A percentile compares a stretch with the other conserved stretches of the same genome.
Evolutionary conservation across 2,797 vertebrate species (phyloP).

Genomic region (Nannoperca obscura): DNA sequence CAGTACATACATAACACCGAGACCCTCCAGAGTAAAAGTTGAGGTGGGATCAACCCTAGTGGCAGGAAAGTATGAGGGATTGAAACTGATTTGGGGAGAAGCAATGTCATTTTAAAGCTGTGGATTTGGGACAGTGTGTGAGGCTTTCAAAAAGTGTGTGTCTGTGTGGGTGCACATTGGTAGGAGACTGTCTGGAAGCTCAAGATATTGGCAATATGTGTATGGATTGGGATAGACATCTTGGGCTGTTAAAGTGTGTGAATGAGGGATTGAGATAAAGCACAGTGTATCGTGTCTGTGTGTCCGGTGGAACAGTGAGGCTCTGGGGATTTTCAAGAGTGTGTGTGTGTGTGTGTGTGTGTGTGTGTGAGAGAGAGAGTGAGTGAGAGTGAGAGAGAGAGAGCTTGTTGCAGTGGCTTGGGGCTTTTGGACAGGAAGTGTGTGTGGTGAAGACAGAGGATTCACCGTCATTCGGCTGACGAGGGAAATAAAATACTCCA

Average conservation of each 20-base stretch:
- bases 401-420: slow-evolving; percentile 57
- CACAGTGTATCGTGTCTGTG: slow-evolving; percentile 24
- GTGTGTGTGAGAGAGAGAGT: no score
- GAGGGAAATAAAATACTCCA: slow-evolving; percentile 74
- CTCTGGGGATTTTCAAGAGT: slow-evolving; percentile 13
- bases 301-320: slow-evolving; percentile 41
- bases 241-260: slow-evolving; percentile 42
- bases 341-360: slow-evolving; percentile 39
- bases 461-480: slow-evolving; percentile 72
- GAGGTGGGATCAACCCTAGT: slow-evolving; percentile 39
- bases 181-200: slow-evolving; percentile 30
- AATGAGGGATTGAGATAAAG: slow-evolving; percentile 53
- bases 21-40: slow-evolving; percentile 27
- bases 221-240: slow-evolving; percentile 29
- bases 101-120: slow-evolving; percentile 47
- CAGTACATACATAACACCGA: slow-evolving; percentile 13
- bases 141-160: slow-evolving; percentile 18
- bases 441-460: slow-evolving; percentile 66
- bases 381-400: not conserved
- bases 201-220: slow-evolving; percentile 52
- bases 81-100: slow-evolving; percentile 37
- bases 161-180: not conserved
- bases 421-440: slow-evolving; percentile 68
- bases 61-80: slow-evolving; percentile 27
- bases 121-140: slow-evolving; percentile 22